Conservation (phyloP, 1,140 invertebrate genomes). For the Scylla paramamosain region DNA sequence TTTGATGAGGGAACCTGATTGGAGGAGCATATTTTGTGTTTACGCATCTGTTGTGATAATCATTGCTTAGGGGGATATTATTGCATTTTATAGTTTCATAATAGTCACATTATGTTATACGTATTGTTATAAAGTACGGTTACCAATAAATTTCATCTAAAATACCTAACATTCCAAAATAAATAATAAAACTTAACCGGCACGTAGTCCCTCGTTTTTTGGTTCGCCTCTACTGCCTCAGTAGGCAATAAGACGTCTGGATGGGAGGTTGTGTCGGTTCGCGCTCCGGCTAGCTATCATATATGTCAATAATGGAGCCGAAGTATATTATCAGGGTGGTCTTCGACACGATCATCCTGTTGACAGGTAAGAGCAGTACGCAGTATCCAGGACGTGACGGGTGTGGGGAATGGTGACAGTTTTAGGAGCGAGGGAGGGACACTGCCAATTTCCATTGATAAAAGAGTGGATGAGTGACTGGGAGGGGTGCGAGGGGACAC, state of each 20-base stretch:
- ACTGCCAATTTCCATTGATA: neutral
- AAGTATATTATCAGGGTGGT: conserved; percentile 44
- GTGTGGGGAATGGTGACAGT: neutral
- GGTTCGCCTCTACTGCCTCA: neutral
- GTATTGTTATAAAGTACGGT: too few relatives aligned
- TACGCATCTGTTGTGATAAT: too few relatives aligned
- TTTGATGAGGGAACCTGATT: too few relatives aligned
- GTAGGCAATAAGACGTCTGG: neutral
- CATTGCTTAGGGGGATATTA: too few relatives aligned
- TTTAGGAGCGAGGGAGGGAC: neutral
- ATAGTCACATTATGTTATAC: too few relatives aligned
- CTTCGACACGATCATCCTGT: conserved; percentile 24
- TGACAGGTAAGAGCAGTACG: conserved; percentile 28
- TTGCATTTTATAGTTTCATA: too few relatives aligned
- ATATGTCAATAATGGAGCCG: conserved; percentile 29
- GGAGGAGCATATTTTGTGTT: too few relatives aligned
- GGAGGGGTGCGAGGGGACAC: neutral
- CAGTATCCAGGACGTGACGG: neutral
- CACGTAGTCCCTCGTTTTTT: too few relatives aligned
- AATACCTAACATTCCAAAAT: too few relatives aligned
- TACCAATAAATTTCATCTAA: too few relatives aligned
- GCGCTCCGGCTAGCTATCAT: neutral
- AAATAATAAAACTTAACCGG: too few relatives aligned
- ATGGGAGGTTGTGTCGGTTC: neutral
- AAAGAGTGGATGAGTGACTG: neutral